A percentile compares a stretch with the other conserved stretches of the same genome.
Conservation (phyloP, 37 sponge, comb jelly and placozoan species). For the Cliona cf. orientalis region DNA sequence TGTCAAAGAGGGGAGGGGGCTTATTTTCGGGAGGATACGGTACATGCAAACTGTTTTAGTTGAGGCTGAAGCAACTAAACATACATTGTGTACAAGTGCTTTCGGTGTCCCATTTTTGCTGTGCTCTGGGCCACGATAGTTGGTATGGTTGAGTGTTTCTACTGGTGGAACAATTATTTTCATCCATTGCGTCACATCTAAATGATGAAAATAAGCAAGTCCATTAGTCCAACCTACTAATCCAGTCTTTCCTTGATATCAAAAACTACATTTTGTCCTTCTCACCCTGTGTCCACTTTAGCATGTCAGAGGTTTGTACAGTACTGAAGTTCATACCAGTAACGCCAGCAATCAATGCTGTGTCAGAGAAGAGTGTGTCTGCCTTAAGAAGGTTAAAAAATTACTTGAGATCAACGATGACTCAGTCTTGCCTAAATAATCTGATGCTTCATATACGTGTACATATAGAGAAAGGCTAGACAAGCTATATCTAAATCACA, state of each 20-base stretch:
- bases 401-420: conserved; percentile 56
- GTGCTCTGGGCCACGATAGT: too few species aligned
- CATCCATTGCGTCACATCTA: too few species aligned
- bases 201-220: too few species aligned
- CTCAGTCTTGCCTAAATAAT: conserved; percentile 50
- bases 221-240: background rate
- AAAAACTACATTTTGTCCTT: conserved; percentile 12
- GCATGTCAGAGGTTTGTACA: conserved; percentile 52
- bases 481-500: background rate
- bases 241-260: conserved; percentile 10
- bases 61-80: too few species aligned
- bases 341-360: conserved; percentile 67
- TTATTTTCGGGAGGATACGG: too few species aligned
- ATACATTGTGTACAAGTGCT: too few species aligned
- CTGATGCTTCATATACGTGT: conserved; percentile 52
- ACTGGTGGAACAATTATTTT: too few species aligned
- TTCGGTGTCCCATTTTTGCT: too few species aligned
- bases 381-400: conserved; percentile 56
- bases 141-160: too few species aligned
- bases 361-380: conserved; percentile 43
- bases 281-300: conserved; percentile 21
- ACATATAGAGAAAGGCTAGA: conserved; percentile 29
- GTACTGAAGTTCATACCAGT: conserved; percentile 44
- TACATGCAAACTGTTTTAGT: too few species aligned
- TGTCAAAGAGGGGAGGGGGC: too few species aligned